Conservation (phyloP, 2,113 vertebrate genomes). For the Taurulus bubalis region DNA sequence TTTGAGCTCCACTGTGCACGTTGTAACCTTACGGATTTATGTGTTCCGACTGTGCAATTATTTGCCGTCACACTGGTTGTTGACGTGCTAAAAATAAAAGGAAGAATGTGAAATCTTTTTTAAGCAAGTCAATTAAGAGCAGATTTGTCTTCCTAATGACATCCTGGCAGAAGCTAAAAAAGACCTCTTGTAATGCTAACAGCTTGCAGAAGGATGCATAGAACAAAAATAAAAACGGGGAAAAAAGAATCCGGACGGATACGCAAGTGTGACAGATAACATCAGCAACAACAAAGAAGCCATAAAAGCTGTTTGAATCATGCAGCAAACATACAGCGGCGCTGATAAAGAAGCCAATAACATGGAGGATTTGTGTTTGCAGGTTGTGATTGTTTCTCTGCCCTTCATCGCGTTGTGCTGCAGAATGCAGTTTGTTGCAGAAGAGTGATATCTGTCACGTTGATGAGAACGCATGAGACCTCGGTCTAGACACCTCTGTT, state of each 20-base stretch:
- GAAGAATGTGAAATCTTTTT: constrained; percentile 16
- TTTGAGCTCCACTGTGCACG: constrained; percentile 26
- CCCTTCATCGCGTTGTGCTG: background rate
- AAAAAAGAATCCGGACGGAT: constrained; percentile 24
- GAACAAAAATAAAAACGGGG: background rate
- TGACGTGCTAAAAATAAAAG: constrained; percentile 6
- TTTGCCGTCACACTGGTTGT: constrained; percentile 16
- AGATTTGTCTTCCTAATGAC: constrained; percentile 46
- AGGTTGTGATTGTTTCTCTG: constrained; percentile 11
- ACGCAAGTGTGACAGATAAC: constrained; percentile 29
- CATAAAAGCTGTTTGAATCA: constrained; percentile 18
- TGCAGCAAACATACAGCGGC: constrained; percentile 17
- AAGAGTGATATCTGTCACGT: constrained; percentile 28
- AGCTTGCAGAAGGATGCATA: constrained; percentile 22
- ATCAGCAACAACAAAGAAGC: constrained; percentile 22
- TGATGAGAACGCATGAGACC: constrained; percentile 14
- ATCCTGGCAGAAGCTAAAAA: constrained; percentile 25
- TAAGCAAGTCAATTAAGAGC: constrained; percentile 42
- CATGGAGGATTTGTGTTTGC: constrained; percentile 5
- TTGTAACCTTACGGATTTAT: constrained; percentile 2
- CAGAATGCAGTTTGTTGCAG: no score
- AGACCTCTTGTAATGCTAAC: constrained; percentile 13
- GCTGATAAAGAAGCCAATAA: constrained; percentile 28
- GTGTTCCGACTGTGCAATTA: constrained; percentile 24
- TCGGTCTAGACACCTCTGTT: constrained; percentile 19